Evolutionary conservation across 2,797 vertebrate genomes (phyloP), one percentile per base, ranked within the genome.

Genomic region (Microtus obscurus): DNA sequence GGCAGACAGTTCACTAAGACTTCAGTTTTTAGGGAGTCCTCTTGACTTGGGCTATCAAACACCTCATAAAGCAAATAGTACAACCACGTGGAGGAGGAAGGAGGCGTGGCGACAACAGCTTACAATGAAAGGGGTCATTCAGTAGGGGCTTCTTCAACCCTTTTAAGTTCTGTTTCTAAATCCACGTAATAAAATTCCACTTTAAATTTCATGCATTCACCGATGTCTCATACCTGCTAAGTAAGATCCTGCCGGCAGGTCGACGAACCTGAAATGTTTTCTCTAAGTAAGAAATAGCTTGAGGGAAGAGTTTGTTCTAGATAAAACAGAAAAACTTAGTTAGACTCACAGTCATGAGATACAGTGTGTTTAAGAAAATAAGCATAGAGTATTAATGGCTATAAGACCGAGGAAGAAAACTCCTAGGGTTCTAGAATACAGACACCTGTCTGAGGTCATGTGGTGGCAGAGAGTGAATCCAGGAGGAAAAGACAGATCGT

Each of bases 251-350:
- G 59, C 99, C 99, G 0, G 98, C 98, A 85, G 99, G 98, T 94
- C 98, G 99, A 37, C 99, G 99, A 89, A 99, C 99, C 93, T 99
- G 99, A 96, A 99, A 99, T 0, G 99, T 99, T 97, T 98, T 99
- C 98, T 99, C 99, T 96, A 99, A 98, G 93, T 99, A 99, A 95
- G 99, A 99, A 94, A 99, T 99, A 90, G 99, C 99, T 99, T 99
- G 99, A 94, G 99, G 99, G 83, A 99, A 99, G 96, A 99, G 99
- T 95, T 99, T 99, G 94, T 99, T 99, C 99, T 99, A 95, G 95
- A 96, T 67, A 89, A 95, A 94, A 97, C 10, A 40, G 91, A 71
- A 89, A 87, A 82, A 92, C 37, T 5, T 40, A 89, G 74, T 96
- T 63, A 97, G 83, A 93, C 94, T 73, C 73, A 71, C 16, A 56